Evolutionary conservation across 2,888 invertebrate species (phyloP).

Genomic region (Cephus sareptanus): DNA sequence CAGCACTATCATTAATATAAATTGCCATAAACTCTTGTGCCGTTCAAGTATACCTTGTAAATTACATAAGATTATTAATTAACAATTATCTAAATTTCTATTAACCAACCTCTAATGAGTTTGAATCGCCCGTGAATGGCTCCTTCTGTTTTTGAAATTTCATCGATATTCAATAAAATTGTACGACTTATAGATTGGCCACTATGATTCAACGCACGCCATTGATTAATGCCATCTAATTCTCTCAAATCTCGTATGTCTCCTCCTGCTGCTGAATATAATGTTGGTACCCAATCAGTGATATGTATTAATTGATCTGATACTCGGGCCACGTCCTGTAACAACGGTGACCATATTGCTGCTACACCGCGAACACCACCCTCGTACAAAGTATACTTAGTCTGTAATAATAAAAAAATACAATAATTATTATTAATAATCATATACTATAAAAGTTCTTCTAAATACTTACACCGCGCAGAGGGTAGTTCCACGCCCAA

Average conservation of each 20-base stretch:
- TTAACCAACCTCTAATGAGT: conserved; percentile 50
- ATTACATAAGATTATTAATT: background rate
- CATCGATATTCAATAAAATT: conserved; percentile 70
- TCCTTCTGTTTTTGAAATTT: conserved; percentile 53
- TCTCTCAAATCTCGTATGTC: conserved; percentile 51
- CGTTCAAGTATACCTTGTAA: background rate
- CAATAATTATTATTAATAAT: conserved; percentile 8
- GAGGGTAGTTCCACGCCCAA: conserved; percentile 74
- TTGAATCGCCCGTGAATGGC: conserved; percentile 58
- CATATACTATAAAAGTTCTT: background rate
- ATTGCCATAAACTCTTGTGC: background rate
- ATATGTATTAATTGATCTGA: conserved; percentile 74
- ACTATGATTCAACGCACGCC: conserved; percentile 66
- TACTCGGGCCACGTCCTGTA: conserved; percentile 70
- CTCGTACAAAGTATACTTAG: conserved; percentile 79
- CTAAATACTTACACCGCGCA: conserved; percentile 67
- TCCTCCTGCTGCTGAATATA: conserved; percentile 73
- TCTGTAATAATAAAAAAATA: conserved; percentile 60
- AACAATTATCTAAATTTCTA: background rate
- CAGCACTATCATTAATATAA: background rate
- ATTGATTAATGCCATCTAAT: conserved; percentile 68
- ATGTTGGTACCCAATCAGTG: conserved; percentile 78
- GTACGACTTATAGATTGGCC: conserved; percentile 59
- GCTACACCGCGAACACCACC: conserved; percentile 75
- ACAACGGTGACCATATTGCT: conserved; percentile 75